These are phyloP conservation scores for Grantiella picta DNA, from an alignment of 2,113 vertebrate genomes.

Conservation along the genomic window DNA sequence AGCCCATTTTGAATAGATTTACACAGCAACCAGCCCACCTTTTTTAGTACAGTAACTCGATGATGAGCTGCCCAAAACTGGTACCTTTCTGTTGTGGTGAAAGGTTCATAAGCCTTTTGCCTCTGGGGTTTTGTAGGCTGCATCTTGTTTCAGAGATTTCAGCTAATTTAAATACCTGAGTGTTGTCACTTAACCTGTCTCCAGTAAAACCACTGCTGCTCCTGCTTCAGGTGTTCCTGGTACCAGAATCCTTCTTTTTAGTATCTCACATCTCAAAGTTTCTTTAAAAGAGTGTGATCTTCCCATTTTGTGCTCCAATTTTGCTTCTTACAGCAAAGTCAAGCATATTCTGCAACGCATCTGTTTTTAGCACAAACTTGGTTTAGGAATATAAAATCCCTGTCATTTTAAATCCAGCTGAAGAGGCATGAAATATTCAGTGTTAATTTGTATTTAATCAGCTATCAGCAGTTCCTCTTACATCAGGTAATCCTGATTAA, in stretches of 20 bases:
- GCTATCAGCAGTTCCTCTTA: background rate
- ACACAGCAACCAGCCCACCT: background rate
- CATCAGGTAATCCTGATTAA: slow-evolving; percentile 8
- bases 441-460: background rate
- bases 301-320: background rate
- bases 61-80: background rate
- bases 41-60: background rate
- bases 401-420: background rate
- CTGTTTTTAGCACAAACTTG: background rate
- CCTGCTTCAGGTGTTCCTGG: background rate
- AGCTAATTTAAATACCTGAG: background rate
- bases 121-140: background rate
- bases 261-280: background rate
- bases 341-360: background rate
- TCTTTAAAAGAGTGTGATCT: background rate
- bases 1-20: background rate
- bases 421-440: slow-evolving; percentile 1
- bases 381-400: background rate
- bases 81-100: background rate
- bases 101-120: background rate
- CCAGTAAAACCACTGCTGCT: background rate
- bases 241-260: background rate
- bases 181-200: background rate
- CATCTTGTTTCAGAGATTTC: background rate
- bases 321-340: background rate